Evolutionary conservation across 2,888 invertebrate genomes (phyloP), one percentile per base, ranked within the genome.

Genomic region (Drepana falcataria): DNA sequence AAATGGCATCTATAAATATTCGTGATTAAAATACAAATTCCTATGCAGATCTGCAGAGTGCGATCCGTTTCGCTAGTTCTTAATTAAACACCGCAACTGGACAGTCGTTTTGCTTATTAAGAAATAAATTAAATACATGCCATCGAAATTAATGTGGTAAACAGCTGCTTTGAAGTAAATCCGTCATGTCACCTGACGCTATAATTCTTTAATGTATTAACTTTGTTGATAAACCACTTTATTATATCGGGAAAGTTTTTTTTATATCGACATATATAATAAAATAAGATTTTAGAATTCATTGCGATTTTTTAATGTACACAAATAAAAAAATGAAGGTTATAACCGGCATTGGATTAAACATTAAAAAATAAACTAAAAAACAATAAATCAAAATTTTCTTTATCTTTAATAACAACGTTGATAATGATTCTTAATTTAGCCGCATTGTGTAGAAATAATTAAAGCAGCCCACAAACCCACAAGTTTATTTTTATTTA

Each of bases 91-190:
- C 69, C 68, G 65, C 59, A 73, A 68, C 62, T 68, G 68, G 73
- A 74, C 69, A 71, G 73, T 77, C 73, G 75, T 68, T 69, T 73
- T 60, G 74, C 81, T 81, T 86, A 85, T 85, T 85, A 85, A 86
- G 82, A 87, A 83, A 81, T 82, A 83, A 86, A 84, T 83, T 78
- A 79, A 83, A 77, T 73, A 80, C 75, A 79, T 71, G 75, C 76
- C 75, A 75, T 68, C 62, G 64, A 78, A 78, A 71, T 61, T 66
- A 74, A 69, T 61, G 55, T 63, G 67, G 73, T 72, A 71, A 74
- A 73, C 63, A 67, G 68, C 51, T 56, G 58, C 59, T 21, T 35
- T 37, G 21, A 59, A 57, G 70, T 73, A 72, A 76, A 75, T 73
- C 62, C 61, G 61, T 63, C 63, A 67, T 66, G 74, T 77, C 76